Percentiles rank a stretch among this genome's conserved stretches.
Conservation (phyloP, 2,797 vertebrate species). For the Falco novaeseelandiae region DNA sequence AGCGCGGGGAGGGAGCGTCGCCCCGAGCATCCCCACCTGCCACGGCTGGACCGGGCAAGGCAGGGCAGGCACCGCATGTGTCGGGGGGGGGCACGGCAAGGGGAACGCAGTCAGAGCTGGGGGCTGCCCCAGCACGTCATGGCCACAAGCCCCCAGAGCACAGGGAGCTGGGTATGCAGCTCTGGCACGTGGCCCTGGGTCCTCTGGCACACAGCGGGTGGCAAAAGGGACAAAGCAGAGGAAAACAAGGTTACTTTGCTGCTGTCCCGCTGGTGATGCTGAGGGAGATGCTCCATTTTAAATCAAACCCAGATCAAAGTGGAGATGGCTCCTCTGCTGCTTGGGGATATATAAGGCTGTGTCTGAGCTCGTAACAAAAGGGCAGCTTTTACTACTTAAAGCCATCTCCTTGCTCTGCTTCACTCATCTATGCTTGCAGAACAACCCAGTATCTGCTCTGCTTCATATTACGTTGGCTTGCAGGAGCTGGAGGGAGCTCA, state of each 20-base stretch:
- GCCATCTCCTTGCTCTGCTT: neutral
- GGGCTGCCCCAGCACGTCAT: neutral
- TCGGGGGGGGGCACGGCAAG: neutral
- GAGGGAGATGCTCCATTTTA: conserved; percentile 21
- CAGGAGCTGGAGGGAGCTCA: neutral
- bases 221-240: neutral
- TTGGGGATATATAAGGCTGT: conserved; percentile 2
- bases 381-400: conserved; percentile 13
- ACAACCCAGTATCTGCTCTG: neutral
- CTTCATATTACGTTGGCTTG: neutral
- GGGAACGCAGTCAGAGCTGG: neutral
- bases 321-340: conserved; percentile 36
- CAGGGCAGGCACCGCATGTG: neutral
- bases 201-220: neutral
- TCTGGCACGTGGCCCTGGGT: neutral
- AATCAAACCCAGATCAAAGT: conserved; percentile 20
- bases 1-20: neutral
- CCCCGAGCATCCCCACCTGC: neutral
- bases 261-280: neutral
- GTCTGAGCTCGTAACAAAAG: neutral
- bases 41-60: neutral
- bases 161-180: neutral
- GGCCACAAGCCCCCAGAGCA: fast-evolving
- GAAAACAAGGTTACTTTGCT: neutral
- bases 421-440: neutral